These are phyloP conservation scores for Mus spicilegus DNA, from an alignment of 2,113 vertebrate species.

Conservation along the genomic window DNA sequence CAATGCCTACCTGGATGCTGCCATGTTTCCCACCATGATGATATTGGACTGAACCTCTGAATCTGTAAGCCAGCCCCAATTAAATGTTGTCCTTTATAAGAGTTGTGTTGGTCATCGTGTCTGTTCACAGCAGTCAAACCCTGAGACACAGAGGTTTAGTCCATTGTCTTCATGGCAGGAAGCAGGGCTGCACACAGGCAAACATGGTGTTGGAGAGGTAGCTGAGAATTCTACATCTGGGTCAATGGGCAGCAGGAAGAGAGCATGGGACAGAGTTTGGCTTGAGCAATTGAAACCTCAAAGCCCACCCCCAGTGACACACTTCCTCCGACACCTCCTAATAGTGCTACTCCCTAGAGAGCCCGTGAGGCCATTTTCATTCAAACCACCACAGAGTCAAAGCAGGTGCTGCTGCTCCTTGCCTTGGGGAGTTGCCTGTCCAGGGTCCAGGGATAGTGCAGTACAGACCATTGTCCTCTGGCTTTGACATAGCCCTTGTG, in stretches of 20 bases:
- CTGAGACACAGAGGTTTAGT: neutral
- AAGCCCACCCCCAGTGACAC: neutral
- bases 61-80: too few species aligned
- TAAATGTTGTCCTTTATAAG: too few species aligned
- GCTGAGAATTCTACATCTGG: neutral
- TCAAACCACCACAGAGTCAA: neutral
- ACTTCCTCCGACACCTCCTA: neutral
- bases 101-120: too few species aligned
- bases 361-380: neutral
- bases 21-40: too few species aligned
- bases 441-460: neutral
- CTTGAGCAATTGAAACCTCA: neutral
- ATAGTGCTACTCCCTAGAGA: neutral
- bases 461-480: neutral
- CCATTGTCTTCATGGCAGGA: neutral
- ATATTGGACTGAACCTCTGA: too few species aligned
- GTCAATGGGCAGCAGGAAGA: neutral
- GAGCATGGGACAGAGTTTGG: neutral
- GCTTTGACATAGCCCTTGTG: neutral
- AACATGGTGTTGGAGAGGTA: neutral
- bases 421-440: neutral
- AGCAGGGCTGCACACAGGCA: too few species aligned
- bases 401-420: neutral
- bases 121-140: too few species aligned
- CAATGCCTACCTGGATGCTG: too few species aligned